Evolutionary conservation across 2,797 vertebrate genomes (phyloP).

Genomic region (Lepilemur septentrionalis): DNA sequence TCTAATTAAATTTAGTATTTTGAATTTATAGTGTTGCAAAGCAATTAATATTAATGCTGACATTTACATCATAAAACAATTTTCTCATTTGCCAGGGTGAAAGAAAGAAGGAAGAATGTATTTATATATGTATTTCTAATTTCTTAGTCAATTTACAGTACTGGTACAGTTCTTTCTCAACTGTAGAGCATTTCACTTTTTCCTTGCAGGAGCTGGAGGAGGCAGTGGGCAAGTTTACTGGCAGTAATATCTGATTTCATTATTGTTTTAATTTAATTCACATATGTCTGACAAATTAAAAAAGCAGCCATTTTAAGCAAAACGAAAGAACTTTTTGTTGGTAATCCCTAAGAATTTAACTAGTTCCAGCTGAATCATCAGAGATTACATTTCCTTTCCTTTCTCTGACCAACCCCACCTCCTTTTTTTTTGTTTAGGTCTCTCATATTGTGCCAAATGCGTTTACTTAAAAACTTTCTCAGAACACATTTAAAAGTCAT

Average conservation of each 20-base stretch:
- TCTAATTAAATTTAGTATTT: background rate
- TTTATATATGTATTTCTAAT: background rate
- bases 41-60: background rate
- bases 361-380: background rate
- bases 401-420: background rate
- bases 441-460: background rate
- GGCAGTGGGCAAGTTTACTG: background rate
- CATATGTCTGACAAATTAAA: slow-evolving; percentile 8
- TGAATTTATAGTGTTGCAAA: slow-evolving; percentile 22
- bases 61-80: background rate
- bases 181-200: background rate
- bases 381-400: background rate
- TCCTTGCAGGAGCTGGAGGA: background rate
- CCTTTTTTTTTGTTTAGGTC: background rate
- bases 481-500: background rate
- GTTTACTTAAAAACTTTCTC: background rate
- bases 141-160: background rate
- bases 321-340: background rate
- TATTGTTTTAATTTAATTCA: slow-evolving; percentile 51
- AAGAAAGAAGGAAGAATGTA: background rate
- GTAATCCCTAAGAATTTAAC: slow-evolving; percentile 19
- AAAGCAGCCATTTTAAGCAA: slow-evolving; percentile 37
- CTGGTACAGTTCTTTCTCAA: background rate
- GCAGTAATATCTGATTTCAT: slow-evolving; percentile 24
- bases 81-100: background rate